phyloP scores from a whole-genome alignment of 2,113 vertebrate species.

The Trematocara stigmaticum region DNA sequence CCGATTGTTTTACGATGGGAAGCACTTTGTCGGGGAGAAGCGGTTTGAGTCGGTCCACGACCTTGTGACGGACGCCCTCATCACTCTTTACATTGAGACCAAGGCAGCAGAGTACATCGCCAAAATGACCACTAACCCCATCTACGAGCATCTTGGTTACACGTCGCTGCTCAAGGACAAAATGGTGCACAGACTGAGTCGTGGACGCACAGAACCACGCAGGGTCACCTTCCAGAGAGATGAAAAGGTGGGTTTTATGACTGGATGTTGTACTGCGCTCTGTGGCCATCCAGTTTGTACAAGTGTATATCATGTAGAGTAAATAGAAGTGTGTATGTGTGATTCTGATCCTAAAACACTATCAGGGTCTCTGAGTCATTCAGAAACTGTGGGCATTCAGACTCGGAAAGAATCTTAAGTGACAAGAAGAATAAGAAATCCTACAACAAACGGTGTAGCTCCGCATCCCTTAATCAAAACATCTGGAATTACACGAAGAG shows the following conservation, averaged over 20 bases:
- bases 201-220: conserved; percentile 79
- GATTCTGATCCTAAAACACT: not conserved
- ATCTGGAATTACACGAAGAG: not conserved
- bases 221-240: conserved; percentile 84
- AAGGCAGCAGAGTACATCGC: conserved; percentile 97
- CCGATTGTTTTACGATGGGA: conserved; percentile 94
- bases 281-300: not conserved
- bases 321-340: not conserved
- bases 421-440: not conserved
- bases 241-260: conserved; percentile 80
- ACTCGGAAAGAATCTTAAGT: not conserved
- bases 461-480: not conserved
- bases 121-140: conserved; percentile 98
- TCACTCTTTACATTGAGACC: conserved; percentile 95
- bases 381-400: not conserved
- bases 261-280: not conserved
- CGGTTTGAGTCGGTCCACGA: conserved; percentile 95
- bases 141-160: conserved; percentile 94
- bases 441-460: not conserved
- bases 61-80: conserved; percentile 95
- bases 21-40: conserved; percentile 98
- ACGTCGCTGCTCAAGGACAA: conserved; percentile 92
- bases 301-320: not conserved
- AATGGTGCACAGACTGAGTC: conserved; percentile 83
- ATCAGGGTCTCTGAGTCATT: not conserved